Conservation (phyloP, 2,113 vertebrate species). For the Labeo catla region DNA sequence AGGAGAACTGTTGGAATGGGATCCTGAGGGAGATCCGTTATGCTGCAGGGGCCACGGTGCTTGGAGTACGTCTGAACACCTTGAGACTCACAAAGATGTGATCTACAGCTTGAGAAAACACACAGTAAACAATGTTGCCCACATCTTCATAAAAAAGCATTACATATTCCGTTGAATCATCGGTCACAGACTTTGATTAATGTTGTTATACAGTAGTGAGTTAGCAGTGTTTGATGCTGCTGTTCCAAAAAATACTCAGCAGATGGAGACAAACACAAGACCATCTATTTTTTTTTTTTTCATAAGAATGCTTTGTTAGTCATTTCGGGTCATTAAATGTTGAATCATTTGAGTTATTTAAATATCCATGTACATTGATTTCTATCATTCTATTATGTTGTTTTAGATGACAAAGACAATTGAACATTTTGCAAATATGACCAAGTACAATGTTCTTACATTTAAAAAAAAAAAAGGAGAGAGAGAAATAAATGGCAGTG, state of each 20-base stretch:
- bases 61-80: conserved; percentile 86
- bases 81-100: conserved; percentile 92
- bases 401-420: conserved; percentile 8
- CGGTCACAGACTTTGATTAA: conserved; percentile 1
- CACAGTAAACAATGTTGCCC: background rate
- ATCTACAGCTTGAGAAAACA: conserved; percentile 37
- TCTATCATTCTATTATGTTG: conserved; percentile 20
- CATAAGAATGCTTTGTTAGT: conserved; percentile 4
- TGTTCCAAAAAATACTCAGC: conserved; percentile 16
- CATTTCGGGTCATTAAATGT: background rate
- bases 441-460: conserved; percentile 4
- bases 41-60: conserved; percentile 84
- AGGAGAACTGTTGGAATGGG: conserved; percentile 89
- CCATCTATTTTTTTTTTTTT: background rate
- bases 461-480: background rate
- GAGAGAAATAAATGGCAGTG: background rate
- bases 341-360: conserved; percentile 13
- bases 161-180: background rate
- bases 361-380: conserved; percentile 27
- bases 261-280: conserved; percentile 5
- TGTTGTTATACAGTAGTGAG: background rate
- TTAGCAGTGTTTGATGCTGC: background rate
- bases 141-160: conserved; percentile 4
- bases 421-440: background rate
- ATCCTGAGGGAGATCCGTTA: conserved; percentile 90